phyloP scores from a whole-genome alignment of 2,797 vertebrate species.

The Acanthurus tractus region DNA sequence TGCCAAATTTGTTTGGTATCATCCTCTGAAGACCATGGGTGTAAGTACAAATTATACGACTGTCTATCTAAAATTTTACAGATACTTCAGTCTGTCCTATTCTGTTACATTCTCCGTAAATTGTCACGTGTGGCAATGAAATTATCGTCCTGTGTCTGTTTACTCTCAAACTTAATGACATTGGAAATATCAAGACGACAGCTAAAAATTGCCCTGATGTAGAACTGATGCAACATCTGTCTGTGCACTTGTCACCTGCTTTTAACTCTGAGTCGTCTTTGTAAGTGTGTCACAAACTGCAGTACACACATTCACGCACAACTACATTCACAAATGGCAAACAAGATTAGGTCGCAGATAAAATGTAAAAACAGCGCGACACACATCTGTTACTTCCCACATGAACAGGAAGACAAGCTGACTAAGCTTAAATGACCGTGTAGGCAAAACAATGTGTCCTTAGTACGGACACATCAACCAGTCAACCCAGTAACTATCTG shows the following conservation, averaged over 20 bases:
- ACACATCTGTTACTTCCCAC: constrained; percentile 15
- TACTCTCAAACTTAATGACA: background rate
- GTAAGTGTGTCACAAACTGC: constrained; percentile 13
- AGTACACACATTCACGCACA: constrained; percentile 23
- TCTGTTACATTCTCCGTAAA: background rate
- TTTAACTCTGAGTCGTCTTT: constrained; percentile 30
- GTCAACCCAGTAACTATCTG: constrained; percentile 22
- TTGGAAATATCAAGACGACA: constrained; percentile 34
- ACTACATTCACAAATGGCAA: constrained; percentile 12
- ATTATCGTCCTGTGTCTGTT: constrained; percentile 1
- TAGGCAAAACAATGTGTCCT: constrained; percentile 28
- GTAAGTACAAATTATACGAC: too few species aligned
- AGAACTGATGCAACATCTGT: constrained; percentile 33
- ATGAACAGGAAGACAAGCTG: too few species aligned
- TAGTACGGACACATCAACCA: constrained; percentile 25
- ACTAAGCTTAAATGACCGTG: constrained; percentile 17
- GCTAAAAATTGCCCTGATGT: constrained; percentile 27
- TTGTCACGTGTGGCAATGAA: background rate
- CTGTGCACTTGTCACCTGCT: constrained; percentile 41
- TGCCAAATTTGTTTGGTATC: background rate
- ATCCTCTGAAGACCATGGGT: background rate
- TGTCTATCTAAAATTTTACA: background rate
- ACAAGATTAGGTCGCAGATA: constrained; percentile 33
- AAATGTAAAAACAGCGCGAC: background rate
- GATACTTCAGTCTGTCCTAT: background rate